A percentile compares a stretch with the other conserved stretches of the same genome.
These are phyloP conservation scores for Sorex araneus DNA, from an alignment of 2,113 vertebrate genomes.

Conservation along the genomic window DNA sequence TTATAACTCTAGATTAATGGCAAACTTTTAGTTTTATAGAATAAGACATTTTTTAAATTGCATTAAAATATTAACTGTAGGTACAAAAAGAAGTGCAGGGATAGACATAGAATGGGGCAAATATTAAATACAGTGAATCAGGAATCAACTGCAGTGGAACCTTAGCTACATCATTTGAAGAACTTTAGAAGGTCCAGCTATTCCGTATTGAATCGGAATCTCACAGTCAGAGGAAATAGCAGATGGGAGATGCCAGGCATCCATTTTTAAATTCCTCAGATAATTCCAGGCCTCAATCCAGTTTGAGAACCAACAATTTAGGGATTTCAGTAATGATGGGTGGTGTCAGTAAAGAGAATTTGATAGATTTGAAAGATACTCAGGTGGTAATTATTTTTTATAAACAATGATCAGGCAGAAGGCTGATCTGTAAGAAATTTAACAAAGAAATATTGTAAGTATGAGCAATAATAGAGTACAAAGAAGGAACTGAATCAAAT, in stretches of 20 bases:
- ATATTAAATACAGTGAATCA: not conserved
- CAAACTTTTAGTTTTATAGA: not conserved
- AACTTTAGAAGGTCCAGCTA: not conserved
- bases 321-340: no score
- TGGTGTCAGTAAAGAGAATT: not conserved
- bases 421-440: not conserved
- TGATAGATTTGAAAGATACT: not conserved
- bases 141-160: not conserved
- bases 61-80: not conserved
- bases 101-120: not conserved
- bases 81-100: not conserved
- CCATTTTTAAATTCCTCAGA: not conserved
- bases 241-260: not conserved
- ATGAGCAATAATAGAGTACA: not conserved
- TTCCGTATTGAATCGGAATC: not conserved
- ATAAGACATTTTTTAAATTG: not conserved
- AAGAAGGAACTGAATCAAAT: not conserved
- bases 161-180: not conserved
- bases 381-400: not conserved
- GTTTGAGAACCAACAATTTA: not conserved
- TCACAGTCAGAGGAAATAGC: not conserved
- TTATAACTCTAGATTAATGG: not conserved
- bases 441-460: not conserved
- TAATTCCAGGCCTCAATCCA: not conserved
- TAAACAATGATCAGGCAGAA: not conserved